Conservation (phyloP, 2,113 vertebrate species). For the Pogona vitticeps region DNA sequence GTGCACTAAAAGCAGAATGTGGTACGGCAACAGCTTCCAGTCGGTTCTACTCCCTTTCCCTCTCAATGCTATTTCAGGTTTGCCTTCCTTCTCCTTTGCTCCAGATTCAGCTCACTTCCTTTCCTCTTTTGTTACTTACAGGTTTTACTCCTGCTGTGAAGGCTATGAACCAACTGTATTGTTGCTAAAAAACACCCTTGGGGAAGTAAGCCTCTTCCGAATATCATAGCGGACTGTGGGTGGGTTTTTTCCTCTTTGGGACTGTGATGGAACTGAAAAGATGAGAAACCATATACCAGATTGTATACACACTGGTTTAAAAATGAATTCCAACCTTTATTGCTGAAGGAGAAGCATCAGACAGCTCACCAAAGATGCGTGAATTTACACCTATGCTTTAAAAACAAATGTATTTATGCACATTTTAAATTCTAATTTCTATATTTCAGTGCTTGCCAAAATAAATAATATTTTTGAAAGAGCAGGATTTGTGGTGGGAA, state of each 20-base stretch:
- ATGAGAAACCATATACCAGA: background rate
- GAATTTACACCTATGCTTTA: too few relatives aligned
- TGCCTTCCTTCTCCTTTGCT: background rate
- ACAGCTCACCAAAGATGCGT: too few relatives aligned
- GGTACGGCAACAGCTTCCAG: background rate
- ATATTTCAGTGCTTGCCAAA: background rate
- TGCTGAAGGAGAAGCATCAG: too few relatives aligned
- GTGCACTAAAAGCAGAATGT: background rate
- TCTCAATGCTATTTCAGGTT: background rate
- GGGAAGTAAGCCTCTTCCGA: constrained; percentile 73
- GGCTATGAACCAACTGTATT: constrained; percentile 80
- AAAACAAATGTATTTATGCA: background rate
- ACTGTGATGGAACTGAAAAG: background rate
- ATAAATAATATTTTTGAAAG: background rate
- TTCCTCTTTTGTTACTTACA: constrained; percentile 46
- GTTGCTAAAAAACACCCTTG: constrained; percentile 79
- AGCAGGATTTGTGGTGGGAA: background rate
- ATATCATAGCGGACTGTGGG: background rate
- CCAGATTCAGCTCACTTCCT: accelerated
- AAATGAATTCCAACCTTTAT: background rate
- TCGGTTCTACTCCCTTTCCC: background rate
- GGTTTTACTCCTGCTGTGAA: constrained; percentile 81
- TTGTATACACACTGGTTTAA: background rate
- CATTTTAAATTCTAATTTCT: background rate
- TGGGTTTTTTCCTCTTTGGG: background rate